Evolutionary conservation across 2,888 invertebrate genomes (phyloP), one percentile per base, ranked within the genome.

Genomic region (Sclerodermus sp.): DNA sequence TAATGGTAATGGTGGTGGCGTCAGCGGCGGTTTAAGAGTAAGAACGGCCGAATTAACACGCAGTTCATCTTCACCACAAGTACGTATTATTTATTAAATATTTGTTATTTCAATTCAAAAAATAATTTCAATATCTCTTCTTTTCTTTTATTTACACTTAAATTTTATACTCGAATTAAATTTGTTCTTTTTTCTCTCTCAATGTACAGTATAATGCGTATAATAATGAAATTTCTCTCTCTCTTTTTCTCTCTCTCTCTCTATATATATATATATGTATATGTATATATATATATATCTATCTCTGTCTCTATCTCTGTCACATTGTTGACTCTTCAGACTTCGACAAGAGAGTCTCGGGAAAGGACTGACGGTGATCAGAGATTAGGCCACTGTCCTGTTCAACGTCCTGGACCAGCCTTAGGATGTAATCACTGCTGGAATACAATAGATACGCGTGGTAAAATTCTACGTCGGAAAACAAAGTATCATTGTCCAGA

Each of bases 401-500:
- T 89, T 9, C 86, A 90, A 43, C 82, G 93, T 46, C 87, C 88
- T 8, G 93, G 93, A 0, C 91, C 93, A 4, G 91, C 92, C 1
- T 80, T 93, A 55, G 90, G 91, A 62, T 93, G 93, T 79, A 92
- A 92, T 79, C 92, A 88, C 76, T 93, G 93, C 79, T 93, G 93
- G 93, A 93, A 93, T 76, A 91, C 92, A 0, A 89, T 91, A 40
- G 92, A 93, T 75, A 86, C 85, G 40, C 88, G 89, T 78, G 91
- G 91, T 32, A 81, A 92, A 58, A 91, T 91, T 67, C 81, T 92
- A 44, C 84, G 93, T 40, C 83, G 92, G 52, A 93, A 93, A 80
- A 93, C 93, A 1, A 92, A 93, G 77, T 93, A 91, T 78, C 91
- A 92, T 72, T 93, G 93, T 79, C 92, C 92, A 0, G 92, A 93